phyloP scores from a whole-genome alignment of 2,113 vertebrate species.

The Sialia sialis region DNA sequence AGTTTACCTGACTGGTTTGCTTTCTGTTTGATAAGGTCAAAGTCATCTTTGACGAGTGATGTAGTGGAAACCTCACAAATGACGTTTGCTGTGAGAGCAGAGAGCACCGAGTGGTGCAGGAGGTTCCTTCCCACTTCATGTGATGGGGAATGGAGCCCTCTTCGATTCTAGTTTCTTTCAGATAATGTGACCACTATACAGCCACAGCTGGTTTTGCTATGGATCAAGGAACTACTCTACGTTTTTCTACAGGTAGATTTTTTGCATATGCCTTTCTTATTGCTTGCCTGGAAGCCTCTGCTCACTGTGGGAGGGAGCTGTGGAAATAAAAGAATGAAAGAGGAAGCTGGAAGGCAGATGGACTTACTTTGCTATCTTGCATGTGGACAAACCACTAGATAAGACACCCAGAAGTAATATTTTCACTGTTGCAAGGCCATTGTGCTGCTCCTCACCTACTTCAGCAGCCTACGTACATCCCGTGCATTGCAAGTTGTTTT shows the following conservation, averaged over 20 bases:
- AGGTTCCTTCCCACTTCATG: neutral
- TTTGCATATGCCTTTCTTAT: neutral
- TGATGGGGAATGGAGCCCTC: accelerated
- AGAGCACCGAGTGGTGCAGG: neutral
- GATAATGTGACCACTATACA: neutral
- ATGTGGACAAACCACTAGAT: neutral
- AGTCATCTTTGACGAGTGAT: neutral
- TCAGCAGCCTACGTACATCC: neutral
- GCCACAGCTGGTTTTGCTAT: neutral
- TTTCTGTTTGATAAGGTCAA: neutral
- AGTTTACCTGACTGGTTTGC: neutral
- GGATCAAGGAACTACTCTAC: neutral
- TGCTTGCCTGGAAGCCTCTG: neutral
- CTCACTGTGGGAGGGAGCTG: neutral
- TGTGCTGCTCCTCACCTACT: neutral
- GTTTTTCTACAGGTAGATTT: neutral
- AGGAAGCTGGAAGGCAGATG: neutral
- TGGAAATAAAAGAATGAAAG: neutral
- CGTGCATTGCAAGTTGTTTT: neutral
- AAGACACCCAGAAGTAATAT: neutral
- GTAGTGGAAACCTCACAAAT: accelerated
- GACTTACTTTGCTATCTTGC: neutral
- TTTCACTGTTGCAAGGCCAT: neutral
- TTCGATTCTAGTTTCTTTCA: neutral
- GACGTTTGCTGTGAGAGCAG: accelerated